Evolutionary conservation across 1,140 invertebrate species (phyloP).

Genomic region (Babylonia areolata): DNA sequence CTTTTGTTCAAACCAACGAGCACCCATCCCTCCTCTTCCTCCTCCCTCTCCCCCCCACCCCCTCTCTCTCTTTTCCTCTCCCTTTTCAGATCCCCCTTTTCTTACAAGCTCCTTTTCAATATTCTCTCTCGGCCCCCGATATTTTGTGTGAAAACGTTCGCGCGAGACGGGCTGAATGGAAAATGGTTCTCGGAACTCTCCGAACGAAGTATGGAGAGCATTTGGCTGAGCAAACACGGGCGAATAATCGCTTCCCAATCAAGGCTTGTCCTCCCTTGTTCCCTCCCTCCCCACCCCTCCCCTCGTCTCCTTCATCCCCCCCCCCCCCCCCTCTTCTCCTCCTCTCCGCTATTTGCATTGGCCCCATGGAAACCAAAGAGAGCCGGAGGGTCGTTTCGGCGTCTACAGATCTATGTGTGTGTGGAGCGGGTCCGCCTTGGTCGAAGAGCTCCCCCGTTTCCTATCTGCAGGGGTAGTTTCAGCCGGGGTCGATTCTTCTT

Average conservation of each 20-base stretch:
- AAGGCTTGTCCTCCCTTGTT: neutral
- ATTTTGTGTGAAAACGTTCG: conserved; percentile 12
- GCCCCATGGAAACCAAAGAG: neutral
- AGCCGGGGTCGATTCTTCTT: too few species aligned
- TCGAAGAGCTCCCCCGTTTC: too few species aligned
- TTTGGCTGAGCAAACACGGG: conserved; percentile 10
- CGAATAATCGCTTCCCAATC: conserved; percentile 11
- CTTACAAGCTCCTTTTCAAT: conserved; percentile 15
- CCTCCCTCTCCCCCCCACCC: neutral
- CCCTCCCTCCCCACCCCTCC: neutral
- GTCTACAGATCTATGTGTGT: neutral
- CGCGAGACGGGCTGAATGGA: neutral
- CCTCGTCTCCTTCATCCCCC: neutral
- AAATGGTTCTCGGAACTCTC: neutral
- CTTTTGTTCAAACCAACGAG: neutral
- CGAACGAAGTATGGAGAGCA: conserved; percentile 10
- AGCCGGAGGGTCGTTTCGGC: neutral
- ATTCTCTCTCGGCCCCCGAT: conserved; percentile 6
- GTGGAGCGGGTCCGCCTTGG: neutral
- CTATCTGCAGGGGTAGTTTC: too few species aligned
- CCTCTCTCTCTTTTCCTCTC: neutral
- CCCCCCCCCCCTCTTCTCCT: neutral
- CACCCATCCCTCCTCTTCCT: neutral
- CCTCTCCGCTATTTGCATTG: neutral
- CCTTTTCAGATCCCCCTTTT: neutral